Evolutionary conservation across 2,797 vertebrate species (phyloP).

Genomic region (Rhinichthys osculus): DNA sequence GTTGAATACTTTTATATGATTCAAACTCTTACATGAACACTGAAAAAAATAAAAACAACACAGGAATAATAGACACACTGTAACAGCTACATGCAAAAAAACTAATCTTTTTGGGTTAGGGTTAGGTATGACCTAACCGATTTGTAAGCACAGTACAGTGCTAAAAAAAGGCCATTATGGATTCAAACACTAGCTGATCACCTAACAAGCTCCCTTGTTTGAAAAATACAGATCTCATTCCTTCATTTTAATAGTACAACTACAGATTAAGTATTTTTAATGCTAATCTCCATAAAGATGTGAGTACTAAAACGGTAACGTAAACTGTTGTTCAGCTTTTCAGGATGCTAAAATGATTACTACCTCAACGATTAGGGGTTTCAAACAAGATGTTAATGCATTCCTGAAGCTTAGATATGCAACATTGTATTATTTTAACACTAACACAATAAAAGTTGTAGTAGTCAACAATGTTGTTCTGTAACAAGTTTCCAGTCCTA

Average conservation of each 20-base stretch:
- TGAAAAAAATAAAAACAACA: not conserved
- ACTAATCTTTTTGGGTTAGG: not conserved
- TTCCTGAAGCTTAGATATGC: not conserved
- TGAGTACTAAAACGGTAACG: not conserved
- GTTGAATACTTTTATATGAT: not conserved
- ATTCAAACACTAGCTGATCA: conserved; percentile 11
- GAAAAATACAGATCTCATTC: not conserved
- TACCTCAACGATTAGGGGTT: not conserved
- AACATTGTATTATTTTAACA: not conserved
- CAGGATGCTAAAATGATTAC: not conserved
- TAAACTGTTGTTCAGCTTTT: not conserved
- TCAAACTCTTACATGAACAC: conserved; percentile 6
- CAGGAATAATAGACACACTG: not conserved
- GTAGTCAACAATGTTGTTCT: not conserved
- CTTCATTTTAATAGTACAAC: not conserved
- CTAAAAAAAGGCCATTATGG: conserved; percentile 30
- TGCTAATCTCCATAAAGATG: conserved; percentile 2
- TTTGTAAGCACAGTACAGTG: conserved; percentile 1
- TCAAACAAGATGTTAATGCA: not conserved
- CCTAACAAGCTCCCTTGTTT: not conserved
- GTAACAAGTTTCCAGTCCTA: not conserved
- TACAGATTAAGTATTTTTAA: not conserved
- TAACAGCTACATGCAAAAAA: not conserved
- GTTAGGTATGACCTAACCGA: not conserved
- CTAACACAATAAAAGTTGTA: not conserved